Base-by-base conservation (phyloP, 2,113 vertebrate genomes). In the Pachycephala philippinensis region DNA sequence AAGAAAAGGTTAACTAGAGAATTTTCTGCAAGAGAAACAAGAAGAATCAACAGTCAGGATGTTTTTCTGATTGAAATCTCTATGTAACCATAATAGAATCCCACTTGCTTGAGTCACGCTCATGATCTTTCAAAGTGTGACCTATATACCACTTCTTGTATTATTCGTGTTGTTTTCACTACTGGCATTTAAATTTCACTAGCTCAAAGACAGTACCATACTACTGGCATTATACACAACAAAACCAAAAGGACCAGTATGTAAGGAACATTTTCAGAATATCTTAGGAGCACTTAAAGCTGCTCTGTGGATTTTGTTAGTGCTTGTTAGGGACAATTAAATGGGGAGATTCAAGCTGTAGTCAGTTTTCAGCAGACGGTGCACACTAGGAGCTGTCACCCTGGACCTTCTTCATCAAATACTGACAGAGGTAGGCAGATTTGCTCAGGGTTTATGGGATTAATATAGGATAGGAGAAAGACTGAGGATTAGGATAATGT, bases 391-490 rank as follows among this genome's bases (percentile, higher is more conserved):
- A 69, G 54, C 63, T 30, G 28, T 60, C 65, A 83, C 26, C 57
- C 37, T 28, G 37, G 6, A 33, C 85, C 74, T 37, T 49, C 57
- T 63, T n/a, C 80, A 74, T 59, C 71, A 80, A 94, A 70, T 28
- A 42, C 50, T 65, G 71, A n/a, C 84, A 89, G 53, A 79, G 61
- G 49, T 17, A 79, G 84, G 56, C 84, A 91, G 93, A 84, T 91
- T 89, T 96, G 44, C 77, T 91, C 44, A 65, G 81, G 69, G 21
- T 93, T 97, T 94, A 95, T 54, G 76, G 45, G 93, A 94, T 94
- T 96, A 96, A n/a, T 31, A 83, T 6, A 61, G 75, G 45, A 53
- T 7, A 87, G 74, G 42, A 68, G 30, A 76, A 94, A 89, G 37
- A 76, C 18, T 28, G 11, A 33, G 71, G 63, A 94, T 95, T 83